Base-by-base conservation (phyloP, 2,797 vertebrate species). In the Bovichtus variegatus region DNA sequence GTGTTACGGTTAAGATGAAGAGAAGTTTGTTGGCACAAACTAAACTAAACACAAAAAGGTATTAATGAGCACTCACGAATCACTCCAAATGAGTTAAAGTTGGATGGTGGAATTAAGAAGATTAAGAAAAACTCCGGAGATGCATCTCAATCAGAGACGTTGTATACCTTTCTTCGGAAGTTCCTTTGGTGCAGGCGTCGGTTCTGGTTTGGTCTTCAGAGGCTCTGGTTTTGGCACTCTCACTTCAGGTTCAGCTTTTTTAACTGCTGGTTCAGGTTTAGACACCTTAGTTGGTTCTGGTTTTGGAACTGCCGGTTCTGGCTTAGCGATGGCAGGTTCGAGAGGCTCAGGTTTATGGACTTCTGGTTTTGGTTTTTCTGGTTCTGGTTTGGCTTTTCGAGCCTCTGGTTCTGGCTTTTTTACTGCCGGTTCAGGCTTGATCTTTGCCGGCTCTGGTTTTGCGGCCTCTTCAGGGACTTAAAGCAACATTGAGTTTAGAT, bases 101-200 rank as follows among this genome's bases (percentile, higher is more conserved):
- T 43, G 38, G 50, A 78, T 46, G 61, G 16, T 50, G 71, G 46
- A 68, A 62, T 72, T 85, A 67, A 85, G 55, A 85, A 64, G 59
- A 67, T 84, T 63, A 84, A 71, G 73, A 81, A 59, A 69, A 91
- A 74, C 76, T 62, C 53, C 40, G 18, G 54, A 71, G 38, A 36
- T 5, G 43, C 61, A 55, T 69, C 62, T 82, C 50, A 46, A 11
- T 27, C 25, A 83, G 81, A 80, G 77, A 65, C 57, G 31, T 27
- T 60, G 25, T 83, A 75, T 97, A 98, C 97, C 97, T 96, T 96
- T 96, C 87, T 90, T 93, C 54, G 65, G 84, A 84, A 92, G 84
- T 90, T 96, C 95, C 90, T 96, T 95, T 89, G 95, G 81, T 65
- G 78, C 58, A 5, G 78, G 69, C 2, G 44, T 41, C 8, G 23